Base-by-base conservation (phyloP, 1,140 invertebrate species). In the Danaus plexippus region DNA sequence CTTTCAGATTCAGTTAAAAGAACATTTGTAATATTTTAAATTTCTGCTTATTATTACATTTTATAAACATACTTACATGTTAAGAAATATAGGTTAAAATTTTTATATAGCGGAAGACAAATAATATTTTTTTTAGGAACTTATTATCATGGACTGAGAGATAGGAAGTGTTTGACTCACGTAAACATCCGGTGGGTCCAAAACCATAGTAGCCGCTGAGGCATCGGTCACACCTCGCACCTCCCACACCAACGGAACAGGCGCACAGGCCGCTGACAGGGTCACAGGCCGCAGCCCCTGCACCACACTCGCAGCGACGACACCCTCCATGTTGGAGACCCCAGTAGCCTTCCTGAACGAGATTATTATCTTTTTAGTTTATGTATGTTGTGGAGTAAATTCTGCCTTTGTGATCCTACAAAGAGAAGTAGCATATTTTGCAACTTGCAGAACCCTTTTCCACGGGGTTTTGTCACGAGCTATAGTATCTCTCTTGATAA, bases 181-280 rank as follows among this genome's bases (percentile, higher is more conserved):
- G 89, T 79, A 92, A 90, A 73, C 97, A 98, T 11, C 96, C 97
- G 32, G 89, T 87, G 1, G 88, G 77, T 1, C 94, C 94, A 69
- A 96, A 96, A 49, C 96, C 96, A 79, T 92, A 98, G 88, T 93
- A 93, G 18, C 92, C 91, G 2, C 91, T 88, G 11, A 94, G 79
- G 88, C 97, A 99, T 10, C 80, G 75, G 69, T 96, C 92, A 80
- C 97, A 98, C 32, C 89, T 89, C 11, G 87, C 78, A 1, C 96
- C 96, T n/a, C 90, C 92, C 0, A 98, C 91, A 5, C 97, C 96
- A 4, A 90, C 89, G 65, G 94, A 94, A 85, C 97, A 98, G 40
- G 89, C 82, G 81, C 97, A 99, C 67, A 93, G 91, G 9, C 97
- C 97, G 18, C 89, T 93, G 13, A 88, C 80, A 4, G 91, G 89